These are phyloP conservation scores for Anarrhichthys ocellatus DNA, from an alignment of 2,113 vertebrate species.

Conservation along the genomic window DNA sequence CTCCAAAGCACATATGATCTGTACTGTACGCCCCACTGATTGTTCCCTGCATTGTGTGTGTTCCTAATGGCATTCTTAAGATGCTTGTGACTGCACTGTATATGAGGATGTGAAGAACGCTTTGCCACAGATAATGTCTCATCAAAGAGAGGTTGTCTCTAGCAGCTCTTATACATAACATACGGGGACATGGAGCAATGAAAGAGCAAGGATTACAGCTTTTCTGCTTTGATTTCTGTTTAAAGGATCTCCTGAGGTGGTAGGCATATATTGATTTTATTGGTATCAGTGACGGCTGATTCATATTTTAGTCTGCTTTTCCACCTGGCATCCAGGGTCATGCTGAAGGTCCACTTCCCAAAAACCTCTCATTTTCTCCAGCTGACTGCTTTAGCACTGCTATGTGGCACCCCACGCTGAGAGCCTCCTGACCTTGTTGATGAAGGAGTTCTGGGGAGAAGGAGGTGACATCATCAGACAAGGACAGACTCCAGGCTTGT, in stretches of 20 bases:
- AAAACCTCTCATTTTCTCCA: constrained; percentile 77
- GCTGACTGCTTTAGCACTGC: constrained; percentile 71
- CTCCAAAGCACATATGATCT: background rate
- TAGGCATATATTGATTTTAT: constrained; percentile 62
- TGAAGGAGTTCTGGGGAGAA: constrained; percentile 63
- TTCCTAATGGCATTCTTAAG: constrained; percentile 28
- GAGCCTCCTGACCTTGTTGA: constrained; percentile 75
- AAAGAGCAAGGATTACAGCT: constrained; percentile 42
- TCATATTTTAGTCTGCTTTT: constrained; percentile 79
- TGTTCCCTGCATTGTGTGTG: constrained; percentile 11
- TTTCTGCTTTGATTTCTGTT: constrained; percentile 56
- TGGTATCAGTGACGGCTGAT: constrained; percentile 76
- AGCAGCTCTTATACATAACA: constrained; percentile 37
- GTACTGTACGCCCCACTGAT: constrained; percentile 14
- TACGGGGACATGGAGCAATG: constrained; percentile 34
- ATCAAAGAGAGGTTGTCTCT: constrained; percentile 52
- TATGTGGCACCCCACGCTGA: constrained; percentile 53
- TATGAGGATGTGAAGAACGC: constrained; percentile 30
- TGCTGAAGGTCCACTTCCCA: constrained; percentile 72
- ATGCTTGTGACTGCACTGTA: constrained; percentile 20
- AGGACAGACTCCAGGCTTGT: constrained; percentile 41
- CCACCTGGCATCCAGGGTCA: constrained; percentile 73
- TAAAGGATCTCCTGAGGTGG: constrained; percentile 40
- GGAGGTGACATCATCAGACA: constrained; percentile 64
- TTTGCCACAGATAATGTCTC: constrained; percentile 49